Percentiles rank a stretch among this genome's conserved stretches.
Evolutionary conservation across 2,113 vertebrate genomes (phyloP).

Genomic region (Hemibagrus wyckioides): DNA sequence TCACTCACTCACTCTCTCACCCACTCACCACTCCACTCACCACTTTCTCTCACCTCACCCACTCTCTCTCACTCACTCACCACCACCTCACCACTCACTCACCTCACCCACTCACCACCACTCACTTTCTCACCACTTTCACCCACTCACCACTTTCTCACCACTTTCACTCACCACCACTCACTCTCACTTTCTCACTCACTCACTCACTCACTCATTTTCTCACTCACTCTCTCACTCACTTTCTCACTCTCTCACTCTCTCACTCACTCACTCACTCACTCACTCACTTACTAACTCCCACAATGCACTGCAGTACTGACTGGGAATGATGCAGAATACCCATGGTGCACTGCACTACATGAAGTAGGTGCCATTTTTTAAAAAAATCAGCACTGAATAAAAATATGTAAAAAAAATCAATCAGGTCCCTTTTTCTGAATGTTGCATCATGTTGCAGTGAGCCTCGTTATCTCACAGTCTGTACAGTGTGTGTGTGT

Average conservation of each 20-base stretch:
- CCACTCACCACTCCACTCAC: too few species aligned
- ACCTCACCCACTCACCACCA: too few species aligned
- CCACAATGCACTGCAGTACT: neutral
- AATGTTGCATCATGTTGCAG: constrained; percentile 18
- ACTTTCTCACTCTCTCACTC: too few species aligned
- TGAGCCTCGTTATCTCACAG: neutral
- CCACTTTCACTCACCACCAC: too few species aligned
- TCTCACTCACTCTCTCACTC: too few species aligned
- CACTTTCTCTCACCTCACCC: too few species aligned
- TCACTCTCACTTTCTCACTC: too few species aligned
- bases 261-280: too few species aligned
- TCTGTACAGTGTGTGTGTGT: neutral
- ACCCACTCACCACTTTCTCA: neutral
- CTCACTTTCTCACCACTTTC: neutral
- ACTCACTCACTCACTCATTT: too few species aligned
- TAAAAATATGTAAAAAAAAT: neutral
- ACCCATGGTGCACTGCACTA: neutral
- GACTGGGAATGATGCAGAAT: neutral
- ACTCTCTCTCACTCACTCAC: too few species aligned
- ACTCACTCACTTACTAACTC: neutral
- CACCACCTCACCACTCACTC: too few species aligned
- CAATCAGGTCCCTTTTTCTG: constrained; percentile 13
- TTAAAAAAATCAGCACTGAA: neutral
- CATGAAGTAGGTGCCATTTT: neutral
- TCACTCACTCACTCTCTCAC: too few species aligned